Percentiles rank a stretch among this genome's conserved stretches.
Evolutionary conservation across 2,113 vertebrate genomes (phyloP).

Genomic region (Anser brachyrhynchus): DNA sequence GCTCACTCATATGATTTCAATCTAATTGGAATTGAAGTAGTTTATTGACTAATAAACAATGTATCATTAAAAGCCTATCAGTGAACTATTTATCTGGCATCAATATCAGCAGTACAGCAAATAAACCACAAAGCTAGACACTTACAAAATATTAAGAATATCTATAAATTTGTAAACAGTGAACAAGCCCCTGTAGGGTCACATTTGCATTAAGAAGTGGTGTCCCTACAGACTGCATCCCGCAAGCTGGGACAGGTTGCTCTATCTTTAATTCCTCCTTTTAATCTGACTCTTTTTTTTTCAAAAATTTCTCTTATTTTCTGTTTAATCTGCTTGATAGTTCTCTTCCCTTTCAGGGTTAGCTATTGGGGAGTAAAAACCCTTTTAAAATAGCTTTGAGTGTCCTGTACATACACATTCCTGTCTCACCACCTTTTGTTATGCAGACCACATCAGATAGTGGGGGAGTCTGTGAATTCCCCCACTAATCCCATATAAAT

Average conservation of each 20-base stretch:
- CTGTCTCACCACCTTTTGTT: neutral
- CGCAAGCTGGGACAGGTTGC: fast-evolving
- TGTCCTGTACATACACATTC: neutral
- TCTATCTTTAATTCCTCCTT: neutral
- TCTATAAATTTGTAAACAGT: neutral
- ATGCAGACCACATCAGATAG: neutral
- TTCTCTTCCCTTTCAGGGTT: neutral
- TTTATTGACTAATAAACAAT: neutral
- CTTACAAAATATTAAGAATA: neutral
- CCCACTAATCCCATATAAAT: fast-evolving
- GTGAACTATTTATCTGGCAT: neutral
- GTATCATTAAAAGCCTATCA: neutral
- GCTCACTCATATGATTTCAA: neutral
- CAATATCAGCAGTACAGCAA: neutral
- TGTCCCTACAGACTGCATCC: neutral
- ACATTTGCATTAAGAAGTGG: neutral
- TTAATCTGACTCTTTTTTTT: neutral
- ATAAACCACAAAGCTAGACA: neutral
- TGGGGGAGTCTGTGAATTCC: neutral
- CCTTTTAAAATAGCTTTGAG: no score
- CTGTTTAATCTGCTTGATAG: neutral
- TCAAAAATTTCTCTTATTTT: neutral
- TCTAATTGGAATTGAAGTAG: neutral
- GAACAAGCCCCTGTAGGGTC: neutral
- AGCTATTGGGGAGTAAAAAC: fast-evolving